Evolutionary conservation across 1,140 invertebrate species (phyloP).

Genomic region (Chelonus insularis): DNA sequence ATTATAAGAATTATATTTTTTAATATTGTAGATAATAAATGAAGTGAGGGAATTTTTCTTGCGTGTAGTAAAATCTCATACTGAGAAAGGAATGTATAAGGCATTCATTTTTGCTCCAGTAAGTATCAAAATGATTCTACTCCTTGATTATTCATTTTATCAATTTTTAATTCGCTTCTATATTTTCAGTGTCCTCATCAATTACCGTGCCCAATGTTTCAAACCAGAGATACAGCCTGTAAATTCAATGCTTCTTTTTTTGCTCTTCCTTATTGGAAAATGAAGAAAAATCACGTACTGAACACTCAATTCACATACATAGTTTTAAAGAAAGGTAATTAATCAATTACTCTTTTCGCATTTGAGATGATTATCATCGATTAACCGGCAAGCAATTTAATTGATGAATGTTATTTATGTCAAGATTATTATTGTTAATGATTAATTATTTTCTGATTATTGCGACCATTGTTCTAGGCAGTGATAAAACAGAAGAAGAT

Average conservation of each 20-base stretch:
- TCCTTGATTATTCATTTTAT: not conserved
- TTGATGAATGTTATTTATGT: too few species aligned
- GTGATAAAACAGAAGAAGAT: too few species aligned
- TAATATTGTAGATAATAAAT: constrained; percentile 63
- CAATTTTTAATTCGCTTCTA: constrained; percentile 2
- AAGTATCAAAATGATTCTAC: constrained; percentile 46
- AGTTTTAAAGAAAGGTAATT: constrained; percentile 75
- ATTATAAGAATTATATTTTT: constrained; percentile 26
- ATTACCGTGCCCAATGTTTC: constrained; percentile 69
- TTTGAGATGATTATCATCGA: too few species aligned
- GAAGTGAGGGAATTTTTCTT: constrained; percentile 77
- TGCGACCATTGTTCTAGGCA: too few species aligned
- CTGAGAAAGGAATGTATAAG: constrained; percentile 41
- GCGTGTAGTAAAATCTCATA: constrained; percentile 43
- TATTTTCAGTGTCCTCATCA: constrained; percentile 79
- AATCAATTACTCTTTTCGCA: constrained; percentile 9
- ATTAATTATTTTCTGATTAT: too few species aligned
- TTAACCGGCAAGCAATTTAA: too few species aligned
- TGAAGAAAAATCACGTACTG: constrained; percentile 40
- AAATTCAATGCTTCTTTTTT: constrained; percentile 73
- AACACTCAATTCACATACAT: constrained; percentile 74
- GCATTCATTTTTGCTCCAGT: constrained; percentile 76
- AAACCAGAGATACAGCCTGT: constrained; percentile 68
- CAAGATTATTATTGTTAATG: too few species aligned
- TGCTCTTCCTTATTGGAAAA: constrained; percentile 59